Base-by-base conservation (phyloP, 2,888 invertebrate species). In the Drosophila birchii region DNA sequence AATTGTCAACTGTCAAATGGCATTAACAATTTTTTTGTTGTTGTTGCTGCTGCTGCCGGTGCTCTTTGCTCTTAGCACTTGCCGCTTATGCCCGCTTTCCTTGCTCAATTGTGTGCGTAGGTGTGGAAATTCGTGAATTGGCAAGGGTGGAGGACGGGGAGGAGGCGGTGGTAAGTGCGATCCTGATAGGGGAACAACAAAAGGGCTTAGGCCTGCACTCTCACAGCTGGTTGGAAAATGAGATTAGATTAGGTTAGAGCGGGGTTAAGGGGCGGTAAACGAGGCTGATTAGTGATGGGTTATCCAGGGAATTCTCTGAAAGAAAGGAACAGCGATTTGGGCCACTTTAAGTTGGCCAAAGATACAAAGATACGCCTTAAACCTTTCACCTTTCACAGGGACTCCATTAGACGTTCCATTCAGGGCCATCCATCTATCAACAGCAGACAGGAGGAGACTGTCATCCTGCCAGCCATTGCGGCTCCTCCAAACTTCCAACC, bases 1-100 rank as follows among this genome's bases (percentile, higher is more conserved):
- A 86, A 86, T 86, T 86, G 86, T 86, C 90, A 90, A 90, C 90
- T 86, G 86, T 90, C 86, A 86, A 90, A 86, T 90, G 86, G 89
- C 86, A 90, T 90, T 90, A 90, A 79, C 86, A 77, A 78, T 90
- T 89, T 68, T 76, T 64, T 68, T 76, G 64, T 58, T 78, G 63
- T 41, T 66, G 64, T 23, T 57, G 34, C 43, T 43, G 43, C 9
- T 26, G 47, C 36, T 26, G 58, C 58, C 58, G 36, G 57, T 57
- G 58, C 34, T 51, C 51, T 51, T 51, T 69, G 59, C 71, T 62
- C 59, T 82, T 77, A 77, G 75, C 86, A 82, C 86, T 88, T 88
- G 88, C 88, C 75, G 14, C 43, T 26, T 26, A 26, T 26, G 26
- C 76, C 71, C 67, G 56, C 78, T 84, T 80, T 51, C 16, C 51